Base-by-base conservation (phyloP, 2,888 invertebrate species). In the Seira musarum region DNA sequence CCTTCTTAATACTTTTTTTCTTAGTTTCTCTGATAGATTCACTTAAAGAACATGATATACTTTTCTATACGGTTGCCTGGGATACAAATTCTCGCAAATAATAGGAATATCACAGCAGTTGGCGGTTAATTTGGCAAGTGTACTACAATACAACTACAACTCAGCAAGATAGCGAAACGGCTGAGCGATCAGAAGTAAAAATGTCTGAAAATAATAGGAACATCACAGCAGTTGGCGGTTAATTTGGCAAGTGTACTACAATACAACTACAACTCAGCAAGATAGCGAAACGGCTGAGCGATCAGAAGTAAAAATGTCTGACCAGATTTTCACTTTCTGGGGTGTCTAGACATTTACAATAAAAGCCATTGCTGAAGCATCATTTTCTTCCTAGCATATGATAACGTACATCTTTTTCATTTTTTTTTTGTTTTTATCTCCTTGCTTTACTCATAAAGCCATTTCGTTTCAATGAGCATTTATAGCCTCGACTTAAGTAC, bases 161-260 rank as follows among this genome's bases (percentile, higher is more conserved):
- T 49, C 79, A 79, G 80, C 73, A 53, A 80, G 80, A 57, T 73
- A 73, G 68, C 74, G 68, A 53, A 80, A 73, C 73, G 80, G 68
- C 65, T 80, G 68, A 80, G 80, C 80, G 74, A 74, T 80, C 80
- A 80, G 73, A 80, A 73, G 73, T 80, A 80, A 80, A 30, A 30
- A 30, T 30, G 2, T 2, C 2, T 2, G 30, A 30, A 30, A 30
- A 8, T 30, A 13, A 15, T 3, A 15, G 17, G 15, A 49, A 25
- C 60, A 49, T 67, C 80, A 53, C 73, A 69, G 73, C 80, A 80
- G 80, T 80, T 22, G 80, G 65, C 40, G 73, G 73, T 74, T 80
- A 80, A 80, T 80, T 80, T 80, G 80, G 80, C 80, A 80, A 73
- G 73, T 80, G 73, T 73, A 73, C 80, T 73, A 80, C n/a, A n/a